Base-by-base conservation (phyloP, 2,113 vertebrate genomes). In the Elanus axillaris region DNA sequence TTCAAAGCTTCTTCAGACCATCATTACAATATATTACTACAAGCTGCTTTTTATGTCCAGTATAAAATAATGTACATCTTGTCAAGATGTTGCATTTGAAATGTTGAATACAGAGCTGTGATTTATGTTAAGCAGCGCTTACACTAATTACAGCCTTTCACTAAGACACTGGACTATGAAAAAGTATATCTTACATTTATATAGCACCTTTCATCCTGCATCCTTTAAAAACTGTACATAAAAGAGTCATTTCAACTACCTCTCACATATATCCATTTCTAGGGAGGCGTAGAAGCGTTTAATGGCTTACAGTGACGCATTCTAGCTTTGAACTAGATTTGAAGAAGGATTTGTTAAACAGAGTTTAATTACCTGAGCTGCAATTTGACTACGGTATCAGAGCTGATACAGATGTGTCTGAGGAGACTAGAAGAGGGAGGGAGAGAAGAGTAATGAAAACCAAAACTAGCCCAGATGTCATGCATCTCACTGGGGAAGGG, bases 61-160 rank as follows among this genome's bases (percentile, higher is more conserved):
- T 73, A 80, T 97, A 94, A 97, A 98, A 91, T 92, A 94, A 97
- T 93, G 88, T 96, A 88, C 63, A 76, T 96, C 86, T 96, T 95
- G 75, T 91, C 94, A 98, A 91, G 79, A 67, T 68, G 58, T 72
- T 91, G 34, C 90, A 90, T 77, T 93, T 96, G 90, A 96, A 96
- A 94, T 66, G 80, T 90, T 96, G 93, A 97, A 96, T 95, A 89
- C 88, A 94, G 96, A 93, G 55, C 69, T 97, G 63, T 97, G 94
- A 96, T 96, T 98, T 97, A 91, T 93, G 84, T 95, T 96, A 96
- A 97, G 88, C 48, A 48, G 32, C 78, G 60, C 90, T 93, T 97
- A 68, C 71, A 48, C 95, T 98, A 97, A 98, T 97, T 97, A 88
- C 87, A 93, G 66, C 43, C 73, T 96, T 97, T 94, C 94, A 94